Percentiles rank a stretch among this genome's conserved stretches.
These are phyloP conservation scores for Xestia xanthographa DNA, from an alignment of 2,888 invertebrate genomes.

Conservation along the genomic window DNA sequence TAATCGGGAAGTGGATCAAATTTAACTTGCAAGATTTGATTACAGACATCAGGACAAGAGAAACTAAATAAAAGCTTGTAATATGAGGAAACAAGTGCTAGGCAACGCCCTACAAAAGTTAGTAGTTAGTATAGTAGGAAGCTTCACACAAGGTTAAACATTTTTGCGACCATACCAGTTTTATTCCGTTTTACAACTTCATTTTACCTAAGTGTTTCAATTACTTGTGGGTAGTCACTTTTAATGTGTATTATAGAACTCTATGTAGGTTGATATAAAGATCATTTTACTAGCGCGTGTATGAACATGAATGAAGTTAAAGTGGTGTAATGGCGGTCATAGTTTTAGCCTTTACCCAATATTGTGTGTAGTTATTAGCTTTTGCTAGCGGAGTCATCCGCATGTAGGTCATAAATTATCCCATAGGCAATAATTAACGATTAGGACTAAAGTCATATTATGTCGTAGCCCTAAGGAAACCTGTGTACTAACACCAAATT, in stretches of 20 bases:
- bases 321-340: not conserved
- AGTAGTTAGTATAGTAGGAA: not conserved
- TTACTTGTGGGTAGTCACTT: conserved; percentile 34
- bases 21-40: no score
- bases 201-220: conserved; percentile 42
- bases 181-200: conserved; percentile 38
- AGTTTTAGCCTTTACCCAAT: not conserved
- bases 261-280: not conserved
- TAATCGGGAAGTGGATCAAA: no score
- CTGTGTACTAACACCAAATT: not conserved
- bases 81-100: not conserved
- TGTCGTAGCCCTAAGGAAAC: not conserved
- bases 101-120: not conserved
- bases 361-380: not conserved
- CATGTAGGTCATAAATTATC: not conserved
- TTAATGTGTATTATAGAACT: conserved; percentile 24
- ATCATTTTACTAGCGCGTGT: not conserved
- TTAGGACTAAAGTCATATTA: not conserved
- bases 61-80: no score
- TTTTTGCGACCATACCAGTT: conserved; percentile 32
- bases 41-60: no score
- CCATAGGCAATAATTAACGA: not conserved
- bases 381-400: not conserved
- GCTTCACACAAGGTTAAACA: conserved; percentile 19
- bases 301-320: not conserved